A percentile compares a stretch with the other conserved stretches of the same genome.
These are phyloP conservation scores for Mamestra configurata DNA, from an alignment of 1,140 invertebrate genomes.

Conservation along the genomic window DNA sequence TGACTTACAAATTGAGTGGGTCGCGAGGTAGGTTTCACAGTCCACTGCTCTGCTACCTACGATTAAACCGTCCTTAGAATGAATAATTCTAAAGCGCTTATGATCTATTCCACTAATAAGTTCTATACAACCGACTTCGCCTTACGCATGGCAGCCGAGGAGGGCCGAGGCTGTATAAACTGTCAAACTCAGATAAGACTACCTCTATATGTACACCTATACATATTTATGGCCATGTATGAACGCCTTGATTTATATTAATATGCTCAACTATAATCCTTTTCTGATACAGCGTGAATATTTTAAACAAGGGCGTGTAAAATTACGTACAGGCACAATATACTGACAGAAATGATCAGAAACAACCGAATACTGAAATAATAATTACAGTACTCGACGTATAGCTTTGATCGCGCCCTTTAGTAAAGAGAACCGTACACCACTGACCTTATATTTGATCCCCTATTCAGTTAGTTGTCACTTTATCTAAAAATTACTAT, in stretches of 20 bases:
- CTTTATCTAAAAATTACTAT: conserved; percentile 52
- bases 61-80: neutral
- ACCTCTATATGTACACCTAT: neutral
- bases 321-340: neutral
- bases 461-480: conserved; percentile 31
- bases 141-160: neutral
- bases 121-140: neutral
- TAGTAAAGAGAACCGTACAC: neutral
- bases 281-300: neutral
- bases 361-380: conserved; percentile 14
- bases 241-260: conserved; percentile 8
- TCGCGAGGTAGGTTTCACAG: neutral
- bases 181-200: conserved; percentile 26
- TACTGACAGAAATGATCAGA: conserved; percentile 1
- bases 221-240: conserved; percentile 25
- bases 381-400: conserved; percentile 32
- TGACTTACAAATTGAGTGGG: neutral
- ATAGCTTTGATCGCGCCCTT: conserved; percentile 29
- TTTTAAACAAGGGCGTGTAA: neutral
- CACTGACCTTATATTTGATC: conserved; percentile 54
- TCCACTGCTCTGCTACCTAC: neutral
- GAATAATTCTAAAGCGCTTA: neutral
- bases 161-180: neutral
- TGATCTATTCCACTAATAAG: neutral
- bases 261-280: neutral